These are phyloP conservation scores for Synchiropus splendidus DNA, from an alignment of 2,113 vertebrate genomes.

Conservation along the genomic window DNA sequence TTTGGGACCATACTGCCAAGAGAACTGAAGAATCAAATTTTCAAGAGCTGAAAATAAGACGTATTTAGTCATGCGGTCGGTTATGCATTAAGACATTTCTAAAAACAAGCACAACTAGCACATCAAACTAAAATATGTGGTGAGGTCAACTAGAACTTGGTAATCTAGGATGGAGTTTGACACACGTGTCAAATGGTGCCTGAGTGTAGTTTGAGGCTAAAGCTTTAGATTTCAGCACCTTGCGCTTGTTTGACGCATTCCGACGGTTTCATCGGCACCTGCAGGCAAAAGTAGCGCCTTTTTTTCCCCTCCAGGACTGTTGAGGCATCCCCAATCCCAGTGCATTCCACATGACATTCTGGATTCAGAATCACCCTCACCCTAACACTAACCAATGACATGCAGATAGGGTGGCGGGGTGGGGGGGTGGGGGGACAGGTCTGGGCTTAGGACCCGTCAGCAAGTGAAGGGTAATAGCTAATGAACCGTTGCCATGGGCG, in stretches of 20 bases:
- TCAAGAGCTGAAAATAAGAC: no score
- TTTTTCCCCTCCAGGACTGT: slow-evolving; percentile 11
- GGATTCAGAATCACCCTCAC: slow-evolving; percentile 5
- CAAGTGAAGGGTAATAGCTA: slow-evolving; percentile 25
- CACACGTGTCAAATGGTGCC: not conserved
- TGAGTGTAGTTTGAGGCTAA: not conserved
- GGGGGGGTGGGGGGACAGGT: slow-evolving; percentile 43
- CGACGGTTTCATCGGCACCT: not conserved
- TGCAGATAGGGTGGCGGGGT: not conserved
- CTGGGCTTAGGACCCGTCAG: slow-evolving; percentile 41
- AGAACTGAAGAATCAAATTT: no score
- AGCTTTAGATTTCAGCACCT: slow-evolving; percentile 1
- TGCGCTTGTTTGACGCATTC: not conserved
- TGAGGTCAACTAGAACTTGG: no score
- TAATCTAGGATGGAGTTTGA: no score
- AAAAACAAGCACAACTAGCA: no score
- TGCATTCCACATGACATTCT: slow-evolving; percentile 31
- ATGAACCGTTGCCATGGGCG: slow-evolving; percentile 45
- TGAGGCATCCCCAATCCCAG: slow-evolving; percentile 21
- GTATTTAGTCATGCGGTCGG: no score
- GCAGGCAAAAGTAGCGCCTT: not conserved
- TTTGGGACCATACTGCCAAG: no score
- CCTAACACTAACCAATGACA: slow-evolving; percentile 42
- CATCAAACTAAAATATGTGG: no score
- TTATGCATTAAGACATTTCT: no score